A percentile compares a stretch with the other conserved stretches of the same genome.
phyloP scores from a whole-genome alignment of 2,797 vertebrate species.

The Lithobates pipiens region DNA sequence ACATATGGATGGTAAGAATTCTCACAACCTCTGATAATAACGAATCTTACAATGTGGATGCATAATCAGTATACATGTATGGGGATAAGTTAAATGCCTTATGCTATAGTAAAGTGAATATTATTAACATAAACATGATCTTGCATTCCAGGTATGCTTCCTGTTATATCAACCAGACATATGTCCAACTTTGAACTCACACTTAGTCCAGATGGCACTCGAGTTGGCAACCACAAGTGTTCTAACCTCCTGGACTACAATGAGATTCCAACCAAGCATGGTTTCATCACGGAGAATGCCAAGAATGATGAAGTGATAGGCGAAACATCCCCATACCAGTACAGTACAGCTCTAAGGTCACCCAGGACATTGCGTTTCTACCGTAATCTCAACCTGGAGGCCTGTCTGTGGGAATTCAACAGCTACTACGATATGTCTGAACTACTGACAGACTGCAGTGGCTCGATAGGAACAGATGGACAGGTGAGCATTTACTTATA shows the following conservation, averaged over 20 bases:
- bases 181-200: slow-evolving; percentile 87
- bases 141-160: slow-evolving; percentile 80
- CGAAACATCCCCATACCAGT: slow-evolving; percentile 84
- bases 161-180: slow-evolving; percentile 82
- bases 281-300: slow-evolving; percentile 83
- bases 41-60: no score
- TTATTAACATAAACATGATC: neutral
- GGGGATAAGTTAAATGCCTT: neutral
- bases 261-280: slow-evolving; percentile 84
- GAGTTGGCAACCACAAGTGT: slow-evolving; percentile 85
- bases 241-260: slow-evolving; percentile 88
- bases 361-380: slow-evolving; percentile 84
- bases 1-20: slow-evolving; percentile 82
- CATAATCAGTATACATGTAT: no score
- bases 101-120: neutral
- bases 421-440: slow-evolving; percentile 86
- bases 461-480: slow-evolving; percentile 83
- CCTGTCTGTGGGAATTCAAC: slow-evolving; percentile 87
- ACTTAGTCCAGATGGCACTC: slow-evolving; percentile 83
- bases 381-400: slow-evolving; percentile 85
- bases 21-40: neutral
- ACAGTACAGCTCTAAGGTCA: slow-evolving; percentile 77
- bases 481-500: slow-evolving; percentile 72
- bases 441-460: slow-evolving; percentile 83
- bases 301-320: slow-evolving; percentile 85